Conservation (phyloP, 1,140 invertebrate species). For the Pseudomyrmex pallidus region DNA sequence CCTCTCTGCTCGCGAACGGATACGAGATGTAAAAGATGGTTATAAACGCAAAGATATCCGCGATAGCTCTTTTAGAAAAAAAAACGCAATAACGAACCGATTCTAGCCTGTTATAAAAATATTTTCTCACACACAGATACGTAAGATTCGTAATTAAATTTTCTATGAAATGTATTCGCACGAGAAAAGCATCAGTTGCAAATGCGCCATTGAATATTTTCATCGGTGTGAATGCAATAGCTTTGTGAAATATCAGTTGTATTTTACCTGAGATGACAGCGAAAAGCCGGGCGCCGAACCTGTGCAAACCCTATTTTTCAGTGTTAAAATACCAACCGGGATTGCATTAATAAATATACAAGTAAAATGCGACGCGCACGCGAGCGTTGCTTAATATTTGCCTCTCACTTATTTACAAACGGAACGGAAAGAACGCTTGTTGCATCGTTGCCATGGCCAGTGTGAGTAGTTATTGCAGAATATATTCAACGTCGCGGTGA, state of each 20-base stretch:
- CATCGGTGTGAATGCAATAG: not conserved
- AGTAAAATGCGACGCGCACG: conserved; percentile 30
- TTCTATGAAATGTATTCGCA: not conserved
- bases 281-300: conserved; percentile 16
- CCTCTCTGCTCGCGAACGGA: conserved; percentile 21
- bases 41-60: not conserved
- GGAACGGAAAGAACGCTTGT: conserved; percentile 51
- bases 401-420: conserved; percentile 54
- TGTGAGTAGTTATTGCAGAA: conserved; percentile 52
- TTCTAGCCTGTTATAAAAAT: not conserved
- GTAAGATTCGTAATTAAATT: conserved; percentile 2
- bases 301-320: conserved; percentile 19
- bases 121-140: not conserved
- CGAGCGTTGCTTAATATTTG: conserved; percentile 47
- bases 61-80: not conserved
- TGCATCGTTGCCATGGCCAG: conserved; percentile 50
- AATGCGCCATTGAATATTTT: not conserved
- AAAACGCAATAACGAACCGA: not conserved
- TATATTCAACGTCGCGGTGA: conserved; percentile 54
- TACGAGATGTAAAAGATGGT: not conserved
- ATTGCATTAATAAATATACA: conserved; percentile 59
- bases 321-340: conserved; percentile 45
- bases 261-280: not conserved
- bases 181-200: not conserved
- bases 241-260: conserved; percentile 20